Evolutionary conservation across 1,140 invertebrate genomes (phyloP).

Genomic region (Drosophila kikkawai): DNA sequence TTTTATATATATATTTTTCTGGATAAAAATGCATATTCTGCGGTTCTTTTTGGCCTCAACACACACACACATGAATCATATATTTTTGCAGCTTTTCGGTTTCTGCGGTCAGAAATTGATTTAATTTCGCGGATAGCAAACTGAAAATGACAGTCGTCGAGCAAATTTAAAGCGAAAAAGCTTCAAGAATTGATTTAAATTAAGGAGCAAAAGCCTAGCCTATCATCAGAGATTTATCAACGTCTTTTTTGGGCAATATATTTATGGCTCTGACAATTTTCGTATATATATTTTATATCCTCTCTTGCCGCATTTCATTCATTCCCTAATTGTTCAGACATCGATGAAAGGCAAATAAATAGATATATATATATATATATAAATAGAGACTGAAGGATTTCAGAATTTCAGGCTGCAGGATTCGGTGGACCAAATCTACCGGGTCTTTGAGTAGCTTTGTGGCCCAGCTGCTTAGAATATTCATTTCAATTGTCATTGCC

Average conservation of each 20-base stretch:
- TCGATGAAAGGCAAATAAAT: conserved; percentile 14
- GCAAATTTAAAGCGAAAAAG: conserved; percentile 6
- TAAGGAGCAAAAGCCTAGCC: not conserved
- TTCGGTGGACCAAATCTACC: conserved; percentile 10
- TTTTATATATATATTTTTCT: not conserved
- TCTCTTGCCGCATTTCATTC: not conserved
- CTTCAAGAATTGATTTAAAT: not conserved
- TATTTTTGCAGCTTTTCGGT: conserved; percentile 22
- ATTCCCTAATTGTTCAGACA: conserved; percentile 12
- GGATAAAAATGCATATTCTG: conserved; percentile 30
- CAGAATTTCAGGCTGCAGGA: not conserved
- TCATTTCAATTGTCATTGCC: conserved; percentile 59
- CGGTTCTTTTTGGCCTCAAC: conserved; percentile 25
- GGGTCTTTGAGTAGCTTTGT: conserved; percentile 23
- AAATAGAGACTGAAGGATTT: not conserved
- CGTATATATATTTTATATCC: not conserved
- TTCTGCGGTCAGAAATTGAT: conserved; percentile 49
- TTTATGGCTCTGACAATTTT: conserved; percentile 15
- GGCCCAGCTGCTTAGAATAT: conserved; percentile 54
- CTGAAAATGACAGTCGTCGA: conserved; percentile 17
- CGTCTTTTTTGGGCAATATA: conserved; percentile 1
- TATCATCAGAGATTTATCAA: conserved; percentile 10
- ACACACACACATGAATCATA: conserved; percentile 32
- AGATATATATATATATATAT: not conserved
- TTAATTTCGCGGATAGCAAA: conserved; percentile 26